Conservation (phyloP, 2,113 vertebrate genomes). For the Prinia subflava region DNA sequence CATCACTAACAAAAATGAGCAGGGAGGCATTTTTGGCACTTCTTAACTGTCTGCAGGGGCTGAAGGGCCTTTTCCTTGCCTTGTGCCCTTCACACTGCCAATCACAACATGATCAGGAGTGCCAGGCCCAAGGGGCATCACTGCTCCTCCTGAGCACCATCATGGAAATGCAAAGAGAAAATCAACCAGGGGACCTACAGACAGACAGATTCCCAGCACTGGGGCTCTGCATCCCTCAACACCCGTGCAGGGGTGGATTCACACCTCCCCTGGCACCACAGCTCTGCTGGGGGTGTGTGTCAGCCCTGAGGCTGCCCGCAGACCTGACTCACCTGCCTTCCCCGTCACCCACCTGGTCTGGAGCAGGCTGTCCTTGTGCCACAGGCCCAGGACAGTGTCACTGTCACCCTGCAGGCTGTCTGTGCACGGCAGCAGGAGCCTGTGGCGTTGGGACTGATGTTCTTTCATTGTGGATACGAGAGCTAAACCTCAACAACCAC, state of each 20-base stretch:
- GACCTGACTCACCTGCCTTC: background rate
- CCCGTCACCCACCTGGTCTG: background rate
- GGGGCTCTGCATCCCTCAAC: background rate
- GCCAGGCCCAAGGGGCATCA: background rate
- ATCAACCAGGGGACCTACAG: background rate
- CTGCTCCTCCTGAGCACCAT: background rate
- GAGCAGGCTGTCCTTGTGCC: background rate
- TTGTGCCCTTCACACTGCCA: background rate
- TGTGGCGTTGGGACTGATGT: background rate
- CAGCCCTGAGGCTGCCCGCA: background rate
- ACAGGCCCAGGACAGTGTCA: background rate
- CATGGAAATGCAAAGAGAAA: background rate
- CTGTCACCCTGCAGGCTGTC: background rate
- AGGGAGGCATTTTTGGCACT: background rate
- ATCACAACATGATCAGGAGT: background rate
- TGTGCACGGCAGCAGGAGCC: background rate
- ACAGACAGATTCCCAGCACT: background rate
- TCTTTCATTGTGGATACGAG: accelerated
- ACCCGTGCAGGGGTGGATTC: accelerated
- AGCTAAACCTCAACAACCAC: background rate
- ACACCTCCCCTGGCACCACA: background rate
- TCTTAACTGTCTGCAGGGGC: background rate
- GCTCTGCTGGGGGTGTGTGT: background rate
- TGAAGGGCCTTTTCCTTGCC: background rate
- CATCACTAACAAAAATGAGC: background rate